Evolutionary conservation across 2,113 vertebrate species (phyloP).

Genomic region (Manacus vitellinus): DNA sequence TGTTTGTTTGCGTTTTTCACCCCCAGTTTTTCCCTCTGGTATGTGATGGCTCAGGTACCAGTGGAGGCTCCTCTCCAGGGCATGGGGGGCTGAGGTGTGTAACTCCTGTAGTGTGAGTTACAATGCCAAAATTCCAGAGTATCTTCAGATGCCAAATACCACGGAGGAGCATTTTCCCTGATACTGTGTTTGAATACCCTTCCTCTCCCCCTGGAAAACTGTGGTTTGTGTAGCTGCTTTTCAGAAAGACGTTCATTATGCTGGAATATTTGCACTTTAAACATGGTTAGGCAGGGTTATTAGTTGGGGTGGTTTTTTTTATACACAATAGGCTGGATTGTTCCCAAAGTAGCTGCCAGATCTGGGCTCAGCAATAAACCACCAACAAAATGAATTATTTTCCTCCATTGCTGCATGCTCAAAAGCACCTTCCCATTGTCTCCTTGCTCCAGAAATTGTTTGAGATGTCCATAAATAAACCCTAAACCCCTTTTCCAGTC

Average conservation of each 20-base stretch:
- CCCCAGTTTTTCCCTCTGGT: neutral
- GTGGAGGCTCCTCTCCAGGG: no score
- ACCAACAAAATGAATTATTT: neutral
- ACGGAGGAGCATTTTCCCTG: neutral
- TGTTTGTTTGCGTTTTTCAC: neutral
- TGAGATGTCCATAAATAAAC: neutral
- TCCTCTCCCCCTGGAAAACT: neutral
- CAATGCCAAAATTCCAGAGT: neutral
- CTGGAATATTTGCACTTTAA: conserved; percentile 49
- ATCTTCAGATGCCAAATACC: neutral
- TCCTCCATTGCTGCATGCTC: neutral
- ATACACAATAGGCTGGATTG: neutral
- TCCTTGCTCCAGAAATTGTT: neutral
- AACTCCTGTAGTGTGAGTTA: neutral
- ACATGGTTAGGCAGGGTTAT: neutral
- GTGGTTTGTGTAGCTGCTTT: neutral
- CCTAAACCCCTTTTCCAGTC: neutral
- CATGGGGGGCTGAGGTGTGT: fast-evolving
- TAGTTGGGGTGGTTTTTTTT: neutral
- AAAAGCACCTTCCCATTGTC: neutral
- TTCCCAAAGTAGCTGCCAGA: conserved; percentile 4
- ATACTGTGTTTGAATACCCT: neutral
- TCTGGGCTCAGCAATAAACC: neutral
- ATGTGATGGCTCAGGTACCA: neutral
- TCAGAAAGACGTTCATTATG: neutral